Conservation (phyloP, 1,140 invertebrate genomes). For the Penaeus japonicus region DNA sequence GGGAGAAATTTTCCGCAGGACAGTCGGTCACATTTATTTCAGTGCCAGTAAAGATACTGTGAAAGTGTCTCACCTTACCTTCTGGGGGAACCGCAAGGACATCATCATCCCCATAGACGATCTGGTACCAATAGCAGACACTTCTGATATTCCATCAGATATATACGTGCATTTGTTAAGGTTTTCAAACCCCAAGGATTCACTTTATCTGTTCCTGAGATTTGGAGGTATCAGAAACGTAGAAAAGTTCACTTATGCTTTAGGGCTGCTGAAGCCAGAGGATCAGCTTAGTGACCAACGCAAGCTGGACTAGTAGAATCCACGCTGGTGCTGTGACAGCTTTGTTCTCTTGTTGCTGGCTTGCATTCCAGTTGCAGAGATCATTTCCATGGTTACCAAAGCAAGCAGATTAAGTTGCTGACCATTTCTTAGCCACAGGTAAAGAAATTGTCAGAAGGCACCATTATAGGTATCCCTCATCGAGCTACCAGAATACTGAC, state of each 20-base stretch:
- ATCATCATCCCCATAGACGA: conserved; percentile 16
- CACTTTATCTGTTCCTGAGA: conserved; percentile 29
- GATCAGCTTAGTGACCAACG: background rate
- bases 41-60: background rate
- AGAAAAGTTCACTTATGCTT: conserved; percentile 27
- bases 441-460: too few relatives aligned
- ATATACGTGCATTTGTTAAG: conserved; percentile 18
- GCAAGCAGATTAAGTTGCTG: too few relatives aligned
- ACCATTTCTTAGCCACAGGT: too few relatives aligned
- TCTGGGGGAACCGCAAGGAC: conserved; percentile 43
- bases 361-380: too few relatives aligned
- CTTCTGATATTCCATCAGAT: background rate
- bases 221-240: conserved; percentile 48
- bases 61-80: conserved; percentile 43
- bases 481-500: background rate
- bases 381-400: too few relatives aligned
- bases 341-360: too few relatives aligned
- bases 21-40: conserved; percentile 41
- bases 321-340: too few relatives aligned
- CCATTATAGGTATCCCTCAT: too few relatives aligned
- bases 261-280: background rate
- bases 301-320: too few relatives aligned
- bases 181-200: conserved; percentile 23
- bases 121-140: conserved; percentile 37
- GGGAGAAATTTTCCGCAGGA: conserved; percentile 43